phyloP scores from a whole-genome alignment of 2,888 invertebrate species.

The Smittia aterrima region DNA sequence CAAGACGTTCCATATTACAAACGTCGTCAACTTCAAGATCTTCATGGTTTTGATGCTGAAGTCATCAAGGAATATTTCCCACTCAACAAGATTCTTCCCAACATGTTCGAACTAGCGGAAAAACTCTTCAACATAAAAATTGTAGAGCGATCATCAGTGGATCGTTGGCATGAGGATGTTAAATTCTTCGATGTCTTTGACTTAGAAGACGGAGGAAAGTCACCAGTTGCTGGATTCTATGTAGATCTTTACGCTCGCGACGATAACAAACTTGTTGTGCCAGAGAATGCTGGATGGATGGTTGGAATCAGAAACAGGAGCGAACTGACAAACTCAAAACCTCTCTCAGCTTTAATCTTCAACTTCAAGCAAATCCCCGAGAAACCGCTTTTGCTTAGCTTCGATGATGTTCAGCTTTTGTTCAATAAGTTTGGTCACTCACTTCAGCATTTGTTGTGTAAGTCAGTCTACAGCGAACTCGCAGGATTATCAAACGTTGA shows the following conservation, averaged over 20 bases:
- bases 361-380: slow-evolving; percentile 70
- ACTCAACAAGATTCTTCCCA: slow-evolving; percentile 72
- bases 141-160: slow-evolving; percentile 62
- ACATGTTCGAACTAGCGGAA: slow-evolving; percentile 72
- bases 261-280: slow-evolving; percentile 62
- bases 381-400: slow-evolving; percentile 69
- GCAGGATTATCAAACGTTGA: slow-evolving; percentile 85
- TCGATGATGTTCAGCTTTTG: slow-evolving; percentile 71
- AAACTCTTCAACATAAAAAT: slow-evolving; percentile 76
- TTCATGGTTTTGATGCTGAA: slow-evolving; percentile 69
- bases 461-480: slow-evolving; percentile 77
- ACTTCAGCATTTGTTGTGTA: slow-evolving; percentile 81
- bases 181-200: slow-evolving; percentile 79
- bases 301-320: slow-evolving; percentile 74
- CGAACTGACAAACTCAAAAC: slow-evolving; percentile 61
- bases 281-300: slow-evolving; percentile 71
- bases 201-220: slow-evolving; percentile 49
- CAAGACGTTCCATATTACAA: slow-evolving; percentile 91
- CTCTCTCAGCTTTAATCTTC: slow-evolving; percentile 78
- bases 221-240: slow-evolving; percentile 78
- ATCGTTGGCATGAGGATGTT: slow-evolving; percentile 84
- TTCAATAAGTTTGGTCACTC: slow-evolving; percentile 86
- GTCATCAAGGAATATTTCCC: slow-evolving; percentile 79
- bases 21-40: slow-evolving; percentile 66
- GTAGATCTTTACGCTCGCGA: slow-evolving; percentile 75